These are phyloP conservation scores for Pyrrhosoma nymphula DNA, from an alignment of 2,888 invertebrate species.

Conservation along the genomic window DNA sequence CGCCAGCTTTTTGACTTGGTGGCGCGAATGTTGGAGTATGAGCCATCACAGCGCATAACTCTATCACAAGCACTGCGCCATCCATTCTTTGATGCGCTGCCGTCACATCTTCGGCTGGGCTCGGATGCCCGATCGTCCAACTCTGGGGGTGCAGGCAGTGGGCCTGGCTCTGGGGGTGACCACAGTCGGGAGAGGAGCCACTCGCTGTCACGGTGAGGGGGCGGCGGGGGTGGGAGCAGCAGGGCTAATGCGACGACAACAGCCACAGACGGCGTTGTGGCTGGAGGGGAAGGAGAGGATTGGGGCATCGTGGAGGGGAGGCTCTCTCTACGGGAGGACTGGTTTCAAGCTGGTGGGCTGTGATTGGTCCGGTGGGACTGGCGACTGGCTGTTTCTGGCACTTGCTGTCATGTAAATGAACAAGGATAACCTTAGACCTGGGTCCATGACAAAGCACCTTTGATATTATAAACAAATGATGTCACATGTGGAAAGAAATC, in stretches of 20 bases:
- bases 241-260: conserved; percentile 25
- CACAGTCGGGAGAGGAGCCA: conserved; percentile 84
- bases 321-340: conserved; percentile 51
- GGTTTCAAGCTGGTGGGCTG: conserved; percentile 42
- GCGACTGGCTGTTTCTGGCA: conserved; percentile 47
- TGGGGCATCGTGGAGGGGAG: conserved; percentile 56
- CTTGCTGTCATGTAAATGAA: neutral
- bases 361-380: conserved; percentile 28
- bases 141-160: conserved; percentile 78
- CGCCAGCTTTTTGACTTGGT: conserved; percentile 96
- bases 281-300: conserved; percentile 31
- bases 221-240: conserved; percentile 64
- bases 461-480: neutral
- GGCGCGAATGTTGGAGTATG: conserved; percentile 97
- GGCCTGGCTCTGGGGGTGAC: conserved; percentile 78
- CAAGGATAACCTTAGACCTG: neutral
- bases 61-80: conserved; percentile 93
- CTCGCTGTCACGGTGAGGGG: conserved; percentile 85
- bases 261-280: neutral
- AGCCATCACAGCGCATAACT: conserved; percentile 93
- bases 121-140: conserved; percentile 45
- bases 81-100: conserved; percentile 94
- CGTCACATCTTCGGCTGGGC: conserved; percentile 77
- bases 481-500: neutral
- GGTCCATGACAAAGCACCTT: neutral